Evolutionary conservation across 2,113 vertebrate species (phyloP).

Genomic region (Hyla sarda): DNA sequence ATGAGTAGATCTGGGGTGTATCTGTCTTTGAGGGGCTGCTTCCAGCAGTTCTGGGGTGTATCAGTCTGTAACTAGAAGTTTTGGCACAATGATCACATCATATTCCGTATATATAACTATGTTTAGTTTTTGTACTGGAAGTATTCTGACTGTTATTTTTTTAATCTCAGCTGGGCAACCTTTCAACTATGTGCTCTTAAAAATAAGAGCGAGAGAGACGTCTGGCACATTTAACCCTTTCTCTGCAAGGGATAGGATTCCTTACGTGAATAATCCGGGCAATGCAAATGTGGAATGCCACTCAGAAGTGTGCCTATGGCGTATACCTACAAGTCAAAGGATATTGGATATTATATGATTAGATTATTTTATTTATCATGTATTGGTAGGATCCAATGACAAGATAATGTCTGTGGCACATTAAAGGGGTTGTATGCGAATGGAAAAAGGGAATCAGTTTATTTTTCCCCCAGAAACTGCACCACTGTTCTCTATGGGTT

Average conservation of each 20-base stretch:
- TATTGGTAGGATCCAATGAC: neutral
- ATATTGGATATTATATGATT: neutral
- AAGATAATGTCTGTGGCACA: neutral
- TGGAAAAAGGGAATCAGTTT: no score
- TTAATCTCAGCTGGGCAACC: constrained; percentile 56
- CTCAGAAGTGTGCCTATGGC: neutral
- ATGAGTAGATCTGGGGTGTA: constrained; percentile 26
- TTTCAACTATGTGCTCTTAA: constrained; percentile 60
- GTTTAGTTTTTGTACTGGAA: constrained; percentile 56
- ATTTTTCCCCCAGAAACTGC: neutral
- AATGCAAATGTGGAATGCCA: neutral
- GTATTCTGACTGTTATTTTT: constrained; percentile 53
- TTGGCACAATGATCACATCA: constrained; percentile 39
- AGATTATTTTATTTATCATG: neutral
- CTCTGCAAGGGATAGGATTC: neutral
- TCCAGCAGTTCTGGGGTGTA: constrained; percentile 28
- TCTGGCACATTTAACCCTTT: constrained; percentile 52
- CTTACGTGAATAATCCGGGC: constrained; percentile 4
- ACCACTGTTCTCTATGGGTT: neutral
- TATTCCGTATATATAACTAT: constrained; percentile 53
- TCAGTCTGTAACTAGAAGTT: constrained; percentile 12
- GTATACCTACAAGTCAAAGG: neutral
- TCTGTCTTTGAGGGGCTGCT: constrained; percentile 34
- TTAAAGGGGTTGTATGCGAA: neutral
- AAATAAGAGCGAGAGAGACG: constrained; percentile 43